Evolutionary conservation across 2,888 invertebrate species (phyloP).

Genomic region (Drosophila conformis): DNA sequence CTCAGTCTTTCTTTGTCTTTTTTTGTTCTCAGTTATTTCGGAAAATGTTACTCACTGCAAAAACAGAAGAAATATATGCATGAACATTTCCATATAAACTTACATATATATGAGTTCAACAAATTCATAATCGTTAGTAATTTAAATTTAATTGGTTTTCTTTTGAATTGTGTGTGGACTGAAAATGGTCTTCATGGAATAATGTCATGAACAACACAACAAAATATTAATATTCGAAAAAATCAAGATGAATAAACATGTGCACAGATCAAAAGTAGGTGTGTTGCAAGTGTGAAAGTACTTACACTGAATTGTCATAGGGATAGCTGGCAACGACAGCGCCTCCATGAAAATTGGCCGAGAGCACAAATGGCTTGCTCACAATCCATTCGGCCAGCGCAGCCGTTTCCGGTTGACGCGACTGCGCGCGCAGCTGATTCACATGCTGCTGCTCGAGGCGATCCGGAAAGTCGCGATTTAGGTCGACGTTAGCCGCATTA

Average conservation of each 20-base stretch:
- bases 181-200: neutral
- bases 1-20: neutral
- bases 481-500: constrained; percentile 92
- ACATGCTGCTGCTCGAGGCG: constrained; percentile 88
- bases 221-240: neutral
- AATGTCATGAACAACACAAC: neutral
- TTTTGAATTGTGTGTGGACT: neutral
- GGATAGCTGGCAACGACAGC: constrained; percentile 99
- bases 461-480: constrained; percentile 97
- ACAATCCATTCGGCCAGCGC: constrained; percentile 96
- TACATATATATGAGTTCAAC: neutral
- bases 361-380: constrained; percentile 94
- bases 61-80: neutral
- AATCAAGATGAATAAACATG: neutral
- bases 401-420: constrained; percentile 93
- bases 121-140: neutral
- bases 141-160: neutral
- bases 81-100: neutral
- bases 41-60: neutral
- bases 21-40: neutral
- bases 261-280: neutral
- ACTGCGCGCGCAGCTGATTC: constrained; percentile 83
- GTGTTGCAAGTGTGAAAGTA: constrained; percentile 20
- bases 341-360: constrained; percentile 98
- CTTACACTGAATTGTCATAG: constrained; percentile 93